A percentile compares a stretch with the other conserved stretches of the same genome.
phyloP scores from a whole-genome alignment of 1,140 invertebrate species.

The Nasonia vitripennis region DNA sequence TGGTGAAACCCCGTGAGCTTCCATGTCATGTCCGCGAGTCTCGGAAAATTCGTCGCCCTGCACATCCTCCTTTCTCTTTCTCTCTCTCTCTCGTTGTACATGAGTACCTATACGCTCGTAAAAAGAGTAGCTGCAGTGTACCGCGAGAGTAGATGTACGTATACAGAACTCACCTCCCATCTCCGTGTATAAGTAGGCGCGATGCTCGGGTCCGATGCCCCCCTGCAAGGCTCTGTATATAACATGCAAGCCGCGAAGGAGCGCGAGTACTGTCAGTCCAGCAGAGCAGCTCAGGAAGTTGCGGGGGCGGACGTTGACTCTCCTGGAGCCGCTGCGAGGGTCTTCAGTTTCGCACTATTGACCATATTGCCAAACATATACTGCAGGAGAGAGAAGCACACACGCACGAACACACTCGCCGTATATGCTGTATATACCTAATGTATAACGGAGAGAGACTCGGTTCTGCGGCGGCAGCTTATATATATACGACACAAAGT shows the following conservation, averaged over 20 bases:
- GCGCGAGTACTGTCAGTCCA: background rate
- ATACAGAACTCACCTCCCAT: conserved; percentile 26
- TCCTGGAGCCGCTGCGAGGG: background rate
- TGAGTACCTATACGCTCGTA: background rate
- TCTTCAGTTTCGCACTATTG: conserved; percentile 27
- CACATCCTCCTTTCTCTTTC: conserved; percentile 4
- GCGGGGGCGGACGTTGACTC: background rate
- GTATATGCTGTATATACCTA: background rate
- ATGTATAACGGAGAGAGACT: background rate
- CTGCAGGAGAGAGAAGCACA: background rate
- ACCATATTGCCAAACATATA: conserved; percentile 38
- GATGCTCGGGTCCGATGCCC: conserved; percentile 16
- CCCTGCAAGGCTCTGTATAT: background rate
- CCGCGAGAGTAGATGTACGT: background rate
- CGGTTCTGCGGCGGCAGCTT: background rate
- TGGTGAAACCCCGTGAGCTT: background rate
- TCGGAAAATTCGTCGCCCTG: background rate
- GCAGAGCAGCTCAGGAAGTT: background rate
- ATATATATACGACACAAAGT: conserved; percentile 26
- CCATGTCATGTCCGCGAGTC: background rate
- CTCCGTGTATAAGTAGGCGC: background rate
- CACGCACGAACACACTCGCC: background rate
- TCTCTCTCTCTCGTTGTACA: background rate
- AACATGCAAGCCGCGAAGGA: background rate
- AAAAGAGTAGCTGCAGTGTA: too few species aligned